Base-by-base conservation (phyloP, 2,888 invertebrate genomes). In the Tortrix viridana region DNA sequence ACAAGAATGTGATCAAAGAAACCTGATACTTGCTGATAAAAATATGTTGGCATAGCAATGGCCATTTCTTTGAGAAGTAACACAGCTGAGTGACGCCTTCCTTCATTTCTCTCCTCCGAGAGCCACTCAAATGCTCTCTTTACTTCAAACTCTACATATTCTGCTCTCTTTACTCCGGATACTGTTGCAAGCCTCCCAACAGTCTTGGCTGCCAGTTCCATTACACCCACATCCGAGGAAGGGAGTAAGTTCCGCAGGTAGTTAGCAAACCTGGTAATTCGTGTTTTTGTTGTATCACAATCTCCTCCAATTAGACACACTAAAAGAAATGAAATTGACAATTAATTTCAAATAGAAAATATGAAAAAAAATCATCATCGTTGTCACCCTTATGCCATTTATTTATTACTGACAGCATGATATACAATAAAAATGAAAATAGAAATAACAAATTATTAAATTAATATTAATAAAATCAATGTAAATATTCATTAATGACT, bases 131-230 rank as follows among this genome's bases (percentile, higher is more conserved):
- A 97, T 1, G 99, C 98, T 77, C 97, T 93, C 83, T 98, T 98
- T 1, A 99, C 97, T 89, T 99, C 98, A 91, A 98, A 98, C 77
- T 99, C 98, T n/a, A 99, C 98, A 82, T 98, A 98, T 80, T 98
- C 98, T 0, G 98, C 97, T 32, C 98, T 96, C 83, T 97, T 98
- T 0, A 98, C 97, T 14, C 98, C 98, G 0, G 97, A 97, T 18
- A 96, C 95, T 20, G 98, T 94, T 1, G 98, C 98, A 58, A 99
- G 90, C 71, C 97, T 96, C 0, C 98, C 99, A 70, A 99, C 96
- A 4, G 99, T 98, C 81, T 97, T 97, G 1, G 99, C 98, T 3
- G 98, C 98, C 71, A 99, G 93, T 89, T 99, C 98, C 97, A 99
- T 98, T 0, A 99, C 97, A 16, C 96, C 95, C 0, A 96, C 96